Base-by-base conservation (phyloP, 2,797 vertebrate genomes). In the Propithecus perrieri region DNA sequence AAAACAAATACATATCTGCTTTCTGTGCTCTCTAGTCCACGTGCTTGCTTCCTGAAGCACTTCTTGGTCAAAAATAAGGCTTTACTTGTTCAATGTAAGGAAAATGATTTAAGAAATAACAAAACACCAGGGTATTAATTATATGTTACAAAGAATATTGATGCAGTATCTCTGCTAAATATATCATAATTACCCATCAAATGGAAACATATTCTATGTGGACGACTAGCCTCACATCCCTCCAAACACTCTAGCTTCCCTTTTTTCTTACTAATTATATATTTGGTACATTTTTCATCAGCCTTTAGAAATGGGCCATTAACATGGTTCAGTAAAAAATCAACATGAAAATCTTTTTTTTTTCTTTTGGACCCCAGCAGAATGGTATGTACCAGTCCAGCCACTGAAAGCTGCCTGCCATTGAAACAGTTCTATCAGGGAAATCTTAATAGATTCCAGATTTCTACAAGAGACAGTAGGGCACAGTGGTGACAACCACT, bases 71-170 rank as follows among this genome's bases (percentile, higher is more conserved):
- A 67, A 97, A 90, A 61, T 72, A 43, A 95, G 43, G 1, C 26
- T 83, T 75, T 83, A 4, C 2, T 87, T 61, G 22, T 46, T 87
- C 81, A 78, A 38, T 61, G 15, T 50, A 86, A 94, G 69, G 59
- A 91, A 87, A 91, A 85, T 35, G 22, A 41, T 71, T 96, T 92
- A 81, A 35, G 38, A 87, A 87, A 53, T 24, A 43, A 78, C 33
- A 96, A 71, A 92, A n/a, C 69, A 80, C 87, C 28, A 20, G 67
- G 30, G 35, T 85, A 91, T 91, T 96, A 95, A 85, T 95, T 90
- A 69, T 57, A 71, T 0, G 3, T 92, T 81, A 79, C 24, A 67
- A 91, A 79, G 67, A 95, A 95, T 94, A 89, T 53, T 28, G 53
- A 95, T 95, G 38, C 38, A 41, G 10, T 53, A 65, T 9, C 57